A percentile compares a stretch with the other conserved stretches of the same genome.
Evolutionary conservation across 2,888 invertebrate genomes (phyloP).

Genomic region (Caenorhabditis parvicauda): DNA sequence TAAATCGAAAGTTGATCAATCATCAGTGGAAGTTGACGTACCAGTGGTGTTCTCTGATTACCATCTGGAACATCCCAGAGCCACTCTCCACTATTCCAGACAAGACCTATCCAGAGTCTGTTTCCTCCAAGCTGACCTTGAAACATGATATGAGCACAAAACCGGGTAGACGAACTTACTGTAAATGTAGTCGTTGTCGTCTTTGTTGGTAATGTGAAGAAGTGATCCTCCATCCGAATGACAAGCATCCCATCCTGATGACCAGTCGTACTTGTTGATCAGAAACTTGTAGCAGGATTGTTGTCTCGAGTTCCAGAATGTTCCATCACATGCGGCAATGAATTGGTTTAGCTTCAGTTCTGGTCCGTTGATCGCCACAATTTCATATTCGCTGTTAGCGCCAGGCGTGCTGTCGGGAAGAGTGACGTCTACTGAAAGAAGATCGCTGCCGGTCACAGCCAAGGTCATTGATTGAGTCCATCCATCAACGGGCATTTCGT

Average conservation of each 20-base stretch:
- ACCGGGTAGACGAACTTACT: conserved; percentile 8
- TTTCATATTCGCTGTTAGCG: conserved; percentile 17
- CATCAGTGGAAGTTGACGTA: background rate
- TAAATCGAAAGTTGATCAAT: background rate
- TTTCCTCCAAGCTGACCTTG: conserved; percentile 16
- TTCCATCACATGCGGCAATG: conserved; percentile 34
- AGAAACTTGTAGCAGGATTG: conserved; percentile 24
- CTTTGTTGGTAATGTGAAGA: conserved; percentile 28
- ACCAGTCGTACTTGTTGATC: conserved; percentile 9
- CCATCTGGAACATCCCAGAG: conserved; percentile 41
- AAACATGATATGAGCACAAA: background rate
- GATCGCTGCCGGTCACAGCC: conserved; percentile 29
- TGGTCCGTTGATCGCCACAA: conserved; percentile 26
- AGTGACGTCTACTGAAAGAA: conserved; percentile 19
- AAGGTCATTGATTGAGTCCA: conserved; percentile 46
- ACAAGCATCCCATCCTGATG: conserved; percentile 23
- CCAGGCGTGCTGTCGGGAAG: conserved; percentile 34
- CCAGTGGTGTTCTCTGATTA: conserved; percentile 23
- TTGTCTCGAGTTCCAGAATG: conserved; percentile 17
- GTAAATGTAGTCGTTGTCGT: conserved; percentile 20
- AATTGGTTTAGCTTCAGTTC: conserved; percentile 34
- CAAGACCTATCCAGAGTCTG: conserved; percentile 37
- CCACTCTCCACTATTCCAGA: conserved; percentile 28
- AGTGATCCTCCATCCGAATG: conserved; percentile 21
- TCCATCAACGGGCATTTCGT: conserved; percentile 50